Conservation (phyloP, 1,140 invertebrate species). For the Anthonomus grandis region DNA sequence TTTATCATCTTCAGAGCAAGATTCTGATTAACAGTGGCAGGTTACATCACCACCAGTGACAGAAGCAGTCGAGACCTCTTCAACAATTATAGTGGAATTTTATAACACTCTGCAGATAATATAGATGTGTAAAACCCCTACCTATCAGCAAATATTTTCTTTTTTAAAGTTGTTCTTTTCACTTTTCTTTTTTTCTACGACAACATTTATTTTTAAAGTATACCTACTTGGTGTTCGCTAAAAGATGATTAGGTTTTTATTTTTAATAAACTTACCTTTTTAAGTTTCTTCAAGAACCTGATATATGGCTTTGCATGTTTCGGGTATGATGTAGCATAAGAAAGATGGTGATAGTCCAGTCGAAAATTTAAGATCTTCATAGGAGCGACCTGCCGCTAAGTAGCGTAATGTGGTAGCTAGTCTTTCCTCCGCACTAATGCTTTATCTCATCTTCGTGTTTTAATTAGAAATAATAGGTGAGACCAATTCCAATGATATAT, state of each 20-base stretch:
- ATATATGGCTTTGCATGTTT: slow-evolving; percentile 13
- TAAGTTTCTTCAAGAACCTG: slow-evolving; percentile 1
- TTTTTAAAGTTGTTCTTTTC: neutral
- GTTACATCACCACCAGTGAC: too few relatives aligned
- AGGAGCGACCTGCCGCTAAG: slow-evolving; percentile 20
- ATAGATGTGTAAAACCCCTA: neutral
- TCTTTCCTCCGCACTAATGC: slow-evolving; percentile 15
- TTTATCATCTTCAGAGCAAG: too few relatives aligned
- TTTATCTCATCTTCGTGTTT: slow-evolving; percentile 11
- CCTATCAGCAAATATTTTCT: neutral
- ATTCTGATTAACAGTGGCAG: too few relatives aligned
- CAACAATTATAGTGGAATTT: too few relatives aligned
- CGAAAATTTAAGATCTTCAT: slow-evolving; percentile 18
- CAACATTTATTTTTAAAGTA: neutral
- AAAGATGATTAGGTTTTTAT: too few relatives aligned
- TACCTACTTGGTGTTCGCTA: too few relatives aligned
- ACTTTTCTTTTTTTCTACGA: neutral
- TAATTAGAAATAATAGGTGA: slow-evolving; percentile 4
- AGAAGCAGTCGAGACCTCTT: too few relatives aligned
- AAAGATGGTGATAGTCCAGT: slow-evolving; percentile 20
- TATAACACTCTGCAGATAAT: neutral
- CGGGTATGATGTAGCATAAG: slow-evolving; percentile 13
- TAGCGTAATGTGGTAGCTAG: slow-evolving; percentile 11
- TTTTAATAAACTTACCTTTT: too few relatives aligned
- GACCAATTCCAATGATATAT: neutral